Evolutionary conservation across 1,140 invertebrate species (phyloP).

Genomic region (Drosophila pallidifrons): DNA sequence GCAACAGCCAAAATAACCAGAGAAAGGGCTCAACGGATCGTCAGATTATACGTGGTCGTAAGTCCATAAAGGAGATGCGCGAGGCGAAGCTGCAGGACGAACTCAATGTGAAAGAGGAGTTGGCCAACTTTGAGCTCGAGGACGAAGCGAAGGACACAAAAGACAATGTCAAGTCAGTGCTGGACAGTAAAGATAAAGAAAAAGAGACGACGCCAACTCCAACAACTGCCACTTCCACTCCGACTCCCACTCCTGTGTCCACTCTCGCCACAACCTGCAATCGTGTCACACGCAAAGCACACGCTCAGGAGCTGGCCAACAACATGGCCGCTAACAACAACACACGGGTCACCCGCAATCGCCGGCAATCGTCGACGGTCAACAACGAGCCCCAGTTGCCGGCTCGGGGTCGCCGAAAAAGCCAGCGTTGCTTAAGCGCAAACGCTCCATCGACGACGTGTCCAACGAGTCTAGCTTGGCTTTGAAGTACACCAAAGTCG

Average conservation of each 20-base stretch:
- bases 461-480: slow-evolving; percentile 4
- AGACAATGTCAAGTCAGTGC: slow-evolving; percentile 57
- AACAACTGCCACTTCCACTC: slow-evolving; percentile 12
- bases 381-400: slow-evolving; percentile 32
- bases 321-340: slow-evolving; percentile 46
- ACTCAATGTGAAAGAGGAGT: slow-evolving; percentile 47
- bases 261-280: slow-evolving; percentile 53
- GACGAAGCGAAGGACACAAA: slow-evolving; percentile 62
- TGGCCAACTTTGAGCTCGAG: slow-evolving; percentile 21
- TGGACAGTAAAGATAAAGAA: slow-evolving; percentile 10
- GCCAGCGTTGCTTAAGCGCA: slow-evolving; percentile 58
- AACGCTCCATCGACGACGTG: slow-evolving; percentile 65
- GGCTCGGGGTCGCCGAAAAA: slow-evolving; percentile 46
- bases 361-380: slow-evolving; percentile 63
- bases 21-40: slow-evolving; percentile 60
- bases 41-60: slow-evolving; percentile 70
- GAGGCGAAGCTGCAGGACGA: slow-evolving; percentile 56
- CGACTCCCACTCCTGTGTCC: background rate
- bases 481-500: slow-evolving; percentile 67
- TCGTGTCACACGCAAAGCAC: slow-evolving; percentile 76
- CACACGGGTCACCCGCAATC: slow-evolving; percentile 75
- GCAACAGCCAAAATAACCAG: slow-evolving; percentile 41
- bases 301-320: slow-evolving; percentile 73
- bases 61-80: slow-evolving; percentile 77
- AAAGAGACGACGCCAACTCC: slow-evolving; percentile 23